These are phyloP conservation scores for Dione juno DNA, from an alignment of 2,888 invertebrate genomes.

Conservation along the genomic window DNA sequence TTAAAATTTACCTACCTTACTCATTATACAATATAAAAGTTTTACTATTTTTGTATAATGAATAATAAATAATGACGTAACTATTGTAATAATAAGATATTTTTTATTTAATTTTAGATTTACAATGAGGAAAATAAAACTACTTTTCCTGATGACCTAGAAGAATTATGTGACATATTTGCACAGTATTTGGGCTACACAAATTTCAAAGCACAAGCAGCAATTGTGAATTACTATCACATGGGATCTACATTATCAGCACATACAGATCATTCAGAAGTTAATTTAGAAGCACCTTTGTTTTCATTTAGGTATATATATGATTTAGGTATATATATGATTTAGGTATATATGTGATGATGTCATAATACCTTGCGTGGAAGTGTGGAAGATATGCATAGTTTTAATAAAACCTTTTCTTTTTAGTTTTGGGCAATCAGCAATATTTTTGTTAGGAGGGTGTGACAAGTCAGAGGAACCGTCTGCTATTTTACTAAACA, in stretches of 20 bases:
- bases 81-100: neutral
- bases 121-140: constrained; percentile 88
- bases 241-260: constrained; percentile 95
- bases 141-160: constrained; percentile 89
- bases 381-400: too few relatives aligned
- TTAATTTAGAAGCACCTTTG: constrained; percentile 92
- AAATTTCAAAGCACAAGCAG: constrained; percentile 92
- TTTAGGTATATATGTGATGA: constrained; percentile 75
- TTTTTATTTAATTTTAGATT: constrained; percentile 71
- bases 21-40: too few relatives aligned
- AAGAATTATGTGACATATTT: constrained; percentile 85
- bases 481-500: constrained; percentile 88
- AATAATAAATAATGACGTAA: neutral
- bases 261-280: constrained; percentile 97
- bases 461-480: constrained; percentile 86
- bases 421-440: constrained; percentile 96
- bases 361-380: too few relatives aligned
- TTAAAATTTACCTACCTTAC: neutral
- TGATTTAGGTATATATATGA: constrained; percentile 73
- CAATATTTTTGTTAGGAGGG: constrained; percentile 97
- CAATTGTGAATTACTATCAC: constrained; percentile 98
- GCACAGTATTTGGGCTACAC: constrained; percentile 83
- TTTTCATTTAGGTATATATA: constrained; percentile 91
- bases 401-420: too few relatives aligned
- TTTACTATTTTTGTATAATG: too few relatives aligned